Percentiles rank a stretch among this genome's conserved stretches.
Evolutionary conservation across 2,888 invertebrate genomes (phyloP).

Genomic region (Apoderus coryli): DNA sequence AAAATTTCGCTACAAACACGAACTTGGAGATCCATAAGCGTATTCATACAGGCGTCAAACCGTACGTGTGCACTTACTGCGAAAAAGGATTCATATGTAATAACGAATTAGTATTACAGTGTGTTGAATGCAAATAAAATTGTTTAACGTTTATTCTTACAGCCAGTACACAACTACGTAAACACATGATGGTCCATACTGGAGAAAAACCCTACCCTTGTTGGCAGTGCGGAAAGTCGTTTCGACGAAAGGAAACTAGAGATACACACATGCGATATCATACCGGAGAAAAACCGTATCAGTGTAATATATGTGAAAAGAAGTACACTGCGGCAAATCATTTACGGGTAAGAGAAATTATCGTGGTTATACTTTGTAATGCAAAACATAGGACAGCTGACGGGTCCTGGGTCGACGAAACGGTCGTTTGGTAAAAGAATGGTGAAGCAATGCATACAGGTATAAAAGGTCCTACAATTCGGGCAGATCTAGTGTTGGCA

Average conservation of each 20-base stretch:
- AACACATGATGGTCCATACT: slow-evolving; percentile 29
- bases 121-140: too few relatives aligned
- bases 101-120: too few relatives aligned
- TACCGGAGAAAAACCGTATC: slow-evolving; percentile 29
- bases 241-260: slow-evolving; percentile 30
- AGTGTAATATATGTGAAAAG: slow-evolving; percentile 29
- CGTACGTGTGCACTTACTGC: slow-evolving; percentile 27
- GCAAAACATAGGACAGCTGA: too few relatives aligned
- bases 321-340: slow-evolving; percentile 31
- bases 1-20: slow-evolving; percentile 25
- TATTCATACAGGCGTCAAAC: slow-evolving; percentile 29
- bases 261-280: slow-evolving; percentile 32
- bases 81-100: slow-evolving; percentile 29
- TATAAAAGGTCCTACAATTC: too few relatives aligned
- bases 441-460: too few relatives aligned
- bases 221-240: slow-evolving; percentile 31
- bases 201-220: slow-evolving; percentile 31
- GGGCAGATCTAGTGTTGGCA: too few relatives aligned
- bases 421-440: too few relatives aligned
- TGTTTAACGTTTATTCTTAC: slow-evolving; percentile 13
- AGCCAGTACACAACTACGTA: slow-evolving; percentile 30
- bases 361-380: too few relatives aligned
- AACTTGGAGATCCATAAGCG: slow-evolving; percentile 28
- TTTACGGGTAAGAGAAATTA: slow-evolving; percentile 23
- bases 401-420: too few relatives aligned